Conservation (phyloP, 37 sponge, comb jelly and placozoan genomes). For the Tethya wilhelma region DNA sequence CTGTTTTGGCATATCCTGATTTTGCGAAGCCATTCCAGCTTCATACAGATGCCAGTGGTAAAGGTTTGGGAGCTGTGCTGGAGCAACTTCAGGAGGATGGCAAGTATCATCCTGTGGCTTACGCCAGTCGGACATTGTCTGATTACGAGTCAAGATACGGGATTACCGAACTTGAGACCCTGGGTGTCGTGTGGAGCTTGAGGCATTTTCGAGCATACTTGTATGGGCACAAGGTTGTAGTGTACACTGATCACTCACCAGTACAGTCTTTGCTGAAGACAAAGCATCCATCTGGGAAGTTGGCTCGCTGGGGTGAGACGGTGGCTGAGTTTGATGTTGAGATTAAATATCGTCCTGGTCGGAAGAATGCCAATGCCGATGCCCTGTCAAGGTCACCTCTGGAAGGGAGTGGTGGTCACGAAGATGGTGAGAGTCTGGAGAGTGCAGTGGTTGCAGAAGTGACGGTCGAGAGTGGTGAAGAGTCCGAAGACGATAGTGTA, state of each 20-base stretch:
- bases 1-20: conserved; percentile 48
- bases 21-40: conserved; percentile 23
- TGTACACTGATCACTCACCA: conserved; percentile 66
- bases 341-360: conserved; percentile 38
- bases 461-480: background rate
- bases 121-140: conserved; percentile 60
- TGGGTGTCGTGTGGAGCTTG: conserved; percentile 68
- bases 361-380: conserved; percentile 50
- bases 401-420: background rate
- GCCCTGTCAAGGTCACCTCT: conserved; percentile 34
- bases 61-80: conserved; percentile 61
- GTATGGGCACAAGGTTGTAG: conserved; percentile 54
- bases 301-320: conserved; percentile 66
- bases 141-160: conserved; percentile 54
- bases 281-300: conserved; percentile 63
- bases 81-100: conserved; percentile 52
- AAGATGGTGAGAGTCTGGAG: background rate
- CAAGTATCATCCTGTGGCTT: conserved; percentile 33
- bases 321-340: conserved; percentile 43
- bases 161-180: conserved; percentile 56
- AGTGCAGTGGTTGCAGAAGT: no score
- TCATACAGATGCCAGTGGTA: conserved; percentile 65
- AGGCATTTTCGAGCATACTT: conserved; percentile 63
- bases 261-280: conserved; percentile 60
- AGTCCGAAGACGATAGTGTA: background rate